Conservation (phyloP, 2,113 vertebrate species). For the Oryzias curvinotus region DNA sequence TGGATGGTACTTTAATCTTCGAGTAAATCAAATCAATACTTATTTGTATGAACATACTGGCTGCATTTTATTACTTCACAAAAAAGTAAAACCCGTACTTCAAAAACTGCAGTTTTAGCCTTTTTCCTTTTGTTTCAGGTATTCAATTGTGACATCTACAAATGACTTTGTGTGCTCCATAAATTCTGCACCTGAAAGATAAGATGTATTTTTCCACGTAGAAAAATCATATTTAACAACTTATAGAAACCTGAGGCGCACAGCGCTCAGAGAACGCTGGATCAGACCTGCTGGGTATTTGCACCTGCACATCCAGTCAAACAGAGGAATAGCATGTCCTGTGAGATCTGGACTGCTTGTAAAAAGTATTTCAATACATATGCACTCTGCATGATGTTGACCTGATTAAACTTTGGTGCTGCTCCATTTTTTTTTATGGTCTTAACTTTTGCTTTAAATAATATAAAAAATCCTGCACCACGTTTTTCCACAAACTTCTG, state of each 20-base stretch:
- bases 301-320: slow-evolving; percentile 19
- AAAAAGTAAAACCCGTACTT: background rate
- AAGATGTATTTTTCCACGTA: slow-evolving; percentile 11
- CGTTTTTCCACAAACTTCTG: background rate
- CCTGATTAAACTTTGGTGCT: background rate
- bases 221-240: background rate
- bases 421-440: background rate
- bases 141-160: background rate
- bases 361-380: slow-evolving; percentile 8
- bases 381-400: background rate
- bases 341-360: slow-evolving; percentile 22
- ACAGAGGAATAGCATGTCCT: slow-evolving; percentile 4
- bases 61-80: background rate
- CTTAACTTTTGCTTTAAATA: slow-evolving; percentile 7
- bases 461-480: slow-evolving; percentile 2
- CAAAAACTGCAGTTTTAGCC: background rate
- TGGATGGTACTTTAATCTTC: too few species aligned
- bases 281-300: background rate
- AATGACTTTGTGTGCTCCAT: slow-evolving; percentile 1
- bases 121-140: background rate
- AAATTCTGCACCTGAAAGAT: background rate
- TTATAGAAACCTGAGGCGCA: slow-evolving; percentile 2
- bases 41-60: too few species aligned
- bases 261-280: background rate
- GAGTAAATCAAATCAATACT: too few species aligned